Evolutionary conservation across 1,140 invertebrate species (phyloP), one percentile per base, ranked within the genome.

Genomic region (Polypedilum vanderplanki): DNA sequence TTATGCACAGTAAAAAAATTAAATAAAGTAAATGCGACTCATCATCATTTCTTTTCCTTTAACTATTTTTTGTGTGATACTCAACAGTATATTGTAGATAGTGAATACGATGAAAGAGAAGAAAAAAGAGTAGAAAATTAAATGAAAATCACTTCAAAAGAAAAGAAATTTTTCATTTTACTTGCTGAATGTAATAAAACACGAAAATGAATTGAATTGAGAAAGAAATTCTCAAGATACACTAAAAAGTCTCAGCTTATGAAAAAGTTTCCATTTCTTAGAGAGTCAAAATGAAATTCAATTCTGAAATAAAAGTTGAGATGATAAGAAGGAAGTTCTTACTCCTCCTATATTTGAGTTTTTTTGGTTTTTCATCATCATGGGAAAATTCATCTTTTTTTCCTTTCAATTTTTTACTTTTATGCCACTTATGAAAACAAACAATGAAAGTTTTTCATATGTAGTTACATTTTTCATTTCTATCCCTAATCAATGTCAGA

Each of bases 141-240:
- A 57, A 57, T 57, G 10, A 57, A 57, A 57, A 57, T 57, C 46
- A 57, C 46, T 57, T 57, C 46, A 57, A 57, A 57, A 57, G 46
- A 4, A 57, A 57, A 57, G 46, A 57, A n/a, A 57, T 57, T 57
- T 33, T 57, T 57, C 46, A 57, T 57, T 57, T n/a, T n/a, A n/a
- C n/a, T 15, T 57, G 46, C 46, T 57, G 46, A 57, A 57, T 57
- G 46, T 57, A 57, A 57, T 57, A 57, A 57, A 57, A 57, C n/a
- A 57, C 10, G 46, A 57, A n/a, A 57, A 57, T 57, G 15, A 57
- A 57, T 4, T 57, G 46, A 57, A 57, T 57, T 57, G 46, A n/a
- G 15, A 15, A n/a, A n/a, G 3, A 15, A 57, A 57, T 4, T 57
- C 46, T 57, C 46, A n/a, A 57, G 3, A 57, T 15, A 9, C 46